A percentile compares a stretch with the other conserved stretches of the same genome.
These are phyloP conservation scores for Nomada ferruginata DNA, from an alignment of 2,888 invertebrate species.

Conservation along the genomic window DNA sequence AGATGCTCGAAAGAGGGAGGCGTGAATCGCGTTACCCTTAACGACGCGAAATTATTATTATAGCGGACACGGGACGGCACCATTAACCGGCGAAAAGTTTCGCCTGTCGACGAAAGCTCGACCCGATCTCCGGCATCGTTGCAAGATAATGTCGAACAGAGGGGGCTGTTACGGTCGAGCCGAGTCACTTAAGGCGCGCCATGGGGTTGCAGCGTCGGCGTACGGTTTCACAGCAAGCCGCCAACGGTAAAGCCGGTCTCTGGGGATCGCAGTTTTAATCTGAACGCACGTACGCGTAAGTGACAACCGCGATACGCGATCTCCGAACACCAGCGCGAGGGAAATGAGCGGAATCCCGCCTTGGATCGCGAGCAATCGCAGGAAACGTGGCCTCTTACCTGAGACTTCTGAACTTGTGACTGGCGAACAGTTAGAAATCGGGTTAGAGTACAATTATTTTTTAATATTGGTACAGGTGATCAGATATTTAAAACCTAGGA, in stretches of 20 bases:
- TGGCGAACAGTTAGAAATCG: too few relatives aligned
- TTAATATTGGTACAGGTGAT: too few relatives aligned
- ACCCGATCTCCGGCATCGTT: conserved; percentile 23
- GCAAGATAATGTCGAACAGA: conserved; percentile 48
- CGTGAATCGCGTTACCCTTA: conserved; percentile 34
- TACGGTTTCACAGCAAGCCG: conserved; percentile 72
- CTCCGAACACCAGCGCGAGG: conserved; percentile 22
- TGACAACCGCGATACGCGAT: conserved; percentile 57
- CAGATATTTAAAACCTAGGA: too few relatives aligned
- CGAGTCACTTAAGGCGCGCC: conserved; percentile 63
- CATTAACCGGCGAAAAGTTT: conserved; percentile 41
- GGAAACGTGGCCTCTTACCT: too few relatives aligned
- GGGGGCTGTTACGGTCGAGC: conserved; percentile 46
- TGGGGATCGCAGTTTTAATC: conserved; percentile 62
- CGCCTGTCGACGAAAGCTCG: conserved; percentile 8
- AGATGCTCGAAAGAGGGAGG: background rate
- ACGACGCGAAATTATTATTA: conserved; percentile 49
- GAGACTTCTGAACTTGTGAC: too few relatives aligned
- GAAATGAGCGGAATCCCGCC: conserved; percentile 9
- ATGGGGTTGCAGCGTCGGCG: conserved; percentile 64
- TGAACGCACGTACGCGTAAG: conserved; percentile 61
- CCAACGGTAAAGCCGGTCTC: conserved; percentile 56
- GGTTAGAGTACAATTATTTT: too few relatives aligned
- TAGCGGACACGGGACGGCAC: conserved; percentile 2
- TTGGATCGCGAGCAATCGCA: too few relatives aligned